These are phyloP conservation scores for Cecropterus lyciades DNA, from an alignment of 1,140 invertebrate genomes.

Conservation along the genomic window DNA sequence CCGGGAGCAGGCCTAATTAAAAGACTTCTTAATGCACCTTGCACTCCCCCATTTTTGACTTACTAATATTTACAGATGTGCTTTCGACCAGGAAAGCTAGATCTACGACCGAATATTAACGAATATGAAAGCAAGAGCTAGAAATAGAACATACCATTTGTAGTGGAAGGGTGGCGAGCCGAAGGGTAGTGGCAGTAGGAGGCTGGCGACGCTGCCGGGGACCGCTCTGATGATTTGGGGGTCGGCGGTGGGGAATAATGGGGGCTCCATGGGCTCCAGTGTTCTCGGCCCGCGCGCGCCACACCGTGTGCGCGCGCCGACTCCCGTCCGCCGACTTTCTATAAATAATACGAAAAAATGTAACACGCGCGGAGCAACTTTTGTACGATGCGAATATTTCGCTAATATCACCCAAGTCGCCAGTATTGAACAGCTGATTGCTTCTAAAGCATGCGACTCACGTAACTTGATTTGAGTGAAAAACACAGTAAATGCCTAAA, in stretches of 20 bases:
- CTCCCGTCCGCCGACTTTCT: constrained; percentile 65
- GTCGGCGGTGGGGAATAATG: constrained; percentile 56
- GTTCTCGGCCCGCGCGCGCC: constrained; percentile 69
- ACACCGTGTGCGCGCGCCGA: constrained; percentile 61
- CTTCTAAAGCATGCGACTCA: neutral
- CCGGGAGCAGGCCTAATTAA: constrained; percentile 19
- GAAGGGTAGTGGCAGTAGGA: constrained; percentile 57
- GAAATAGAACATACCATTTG: constrained; percentile 70
- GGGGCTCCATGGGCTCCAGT: constrained; percentile 74
- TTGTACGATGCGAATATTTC: constrained; percentile 71
- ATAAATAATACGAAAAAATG: constrained; percentile 81
- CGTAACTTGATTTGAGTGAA: neutral
- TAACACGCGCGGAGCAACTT: constrained; percentile 63
- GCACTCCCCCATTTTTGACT: neutral
- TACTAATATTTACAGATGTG: constrained; percentile 2
- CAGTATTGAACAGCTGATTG: constrained; percentile 52
- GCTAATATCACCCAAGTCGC: constrained; percentile 55
- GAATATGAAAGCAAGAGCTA: constrained; percentile 29
- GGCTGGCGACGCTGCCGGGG: constrained; percentile 52
- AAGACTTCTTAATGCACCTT: constrained; percentile 14
- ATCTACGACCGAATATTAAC: neutral
- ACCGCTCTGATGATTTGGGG: constrained; percentile 56
- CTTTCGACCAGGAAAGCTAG: neutral
- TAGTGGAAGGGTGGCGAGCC: constrained; percentile 68
- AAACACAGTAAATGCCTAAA: no score